Evolutionary conservation across 37 sponge, comb jelly and placozoan genomes (phyloP).

Genomic region (Beroe forskalii): DNA sequence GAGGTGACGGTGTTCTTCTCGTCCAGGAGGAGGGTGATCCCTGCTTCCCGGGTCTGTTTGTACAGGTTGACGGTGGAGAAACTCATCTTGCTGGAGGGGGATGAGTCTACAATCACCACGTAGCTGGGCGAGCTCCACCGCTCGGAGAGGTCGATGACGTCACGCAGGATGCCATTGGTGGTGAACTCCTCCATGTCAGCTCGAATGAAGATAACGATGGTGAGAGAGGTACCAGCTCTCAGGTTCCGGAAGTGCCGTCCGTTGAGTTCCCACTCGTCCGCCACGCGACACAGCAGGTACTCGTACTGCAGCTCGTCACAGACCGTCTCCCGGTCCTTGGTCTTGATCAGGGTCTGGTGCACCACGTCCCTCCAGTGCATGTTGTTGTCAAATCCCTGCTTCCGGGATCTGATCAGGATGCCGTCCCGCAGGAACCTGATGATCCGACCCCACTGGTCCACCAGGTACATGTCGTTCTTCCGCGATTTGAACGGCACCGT

Average conservation of each 20-base stretch:
- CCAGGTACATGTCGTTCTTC: conserved; percentile 62
- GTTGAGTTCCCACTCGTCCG: conserved; percentile 60
- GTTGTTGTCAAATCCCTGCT: not conserved
- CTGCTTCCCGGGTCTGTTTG: conserved; percentile 20
- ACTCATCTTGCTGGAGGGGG: conserved; percentile 4
- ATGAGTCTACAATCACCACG: conserved; percentile 48
- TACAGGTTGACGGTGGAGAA: conserved; percentile 55
- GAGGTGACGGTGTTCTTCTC: conserved; percentile 30
- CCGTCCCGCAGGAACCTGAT: conserved; percentile 61
- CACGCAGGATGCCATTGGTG: not conserved
- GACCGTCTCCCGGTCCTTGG: not conserved
- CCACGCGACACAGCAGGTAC: not conserved
- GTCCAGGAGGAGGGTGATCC: conserved; percentile 51
- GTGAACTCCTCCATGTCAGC: conserved; percentile 52
- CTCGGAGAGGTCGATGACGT: conserved; percentile 9
- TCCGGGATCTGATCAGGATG: conserved; percentile 16
- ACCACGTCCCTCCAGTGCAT: conserved; percentile 38
- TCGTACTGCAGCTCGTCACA: conserved; percentile 58
- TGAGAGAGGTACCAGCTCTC: conserved; percentile 5
- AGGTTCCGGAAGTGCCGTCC: conserved; percentile 29
- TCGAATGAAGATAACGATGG: conserved; percentile 35
- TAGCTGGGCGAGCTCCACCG: conserved; percentile 39
- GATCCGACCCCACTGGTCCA: conserved; percentile 40
- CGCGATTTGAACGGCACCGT: not conserved
- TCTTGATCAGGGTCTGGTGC: not conserved